A percentile compares a stretch with the other conserved stretches of the same genome.
These are phyloP conservation scores for Penelope pileata DNA, from an alignment of 2,113 vertebrate genomes.

Conservation along the genomic window DNA sequence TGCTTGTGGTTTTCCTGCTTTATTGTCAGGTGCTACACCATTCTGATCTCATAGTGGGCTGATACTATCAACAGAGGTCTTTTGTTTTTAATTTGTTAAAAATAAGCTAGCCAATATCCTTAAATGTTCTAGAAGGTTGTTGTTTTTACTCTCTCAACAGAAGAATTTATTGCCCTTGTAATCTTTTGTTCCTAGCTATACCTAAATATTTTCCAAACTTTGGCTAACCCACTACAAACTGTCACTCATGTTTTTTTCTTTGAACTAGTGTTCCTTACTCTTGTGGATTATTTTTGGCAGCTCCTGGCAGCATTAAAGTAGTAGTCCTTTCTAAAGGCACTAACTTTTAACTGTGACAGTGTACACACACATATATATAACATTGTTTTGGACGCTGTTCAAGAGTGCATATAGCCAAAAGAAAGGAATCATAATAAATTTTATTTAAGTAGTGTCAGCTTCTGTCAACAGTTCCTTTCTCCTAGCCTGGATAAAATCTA, in stretches of 20 bases:
- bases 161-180: not conserved
- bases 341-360: not conserved
- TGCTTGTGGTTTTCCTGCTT: not conserved
- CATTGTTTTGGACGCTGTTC: not conserved
- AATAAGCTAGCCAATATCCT: not conserved
- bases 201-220: not conserved
- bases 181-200: not conserved
- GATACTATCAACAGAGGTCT: not conserved
- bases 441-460: not conserved
- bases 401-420: not conserved
- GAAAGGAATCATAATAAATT: not conserved
- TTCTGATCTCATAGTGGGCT: not conserved
- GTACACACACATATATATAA: not conserved
- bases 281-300: not conserved
- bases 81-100: not conserved
- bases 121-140: not conserved
- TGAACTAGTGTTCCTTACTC: not conserved
- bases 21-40: not conserved
- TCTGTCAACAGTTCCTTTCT: not conserved
- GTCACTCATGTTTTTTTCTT: not conserved
- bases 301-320: not conserved
- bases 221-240: not conserved
- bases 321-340: not conserved
- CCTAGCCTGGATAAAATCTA: not conserved
- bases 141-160: not conserved